phyloP scores from a whole-genome alignment of 1,140 invertebrate genomes.

The Drosophila melanogaster region DNA sequence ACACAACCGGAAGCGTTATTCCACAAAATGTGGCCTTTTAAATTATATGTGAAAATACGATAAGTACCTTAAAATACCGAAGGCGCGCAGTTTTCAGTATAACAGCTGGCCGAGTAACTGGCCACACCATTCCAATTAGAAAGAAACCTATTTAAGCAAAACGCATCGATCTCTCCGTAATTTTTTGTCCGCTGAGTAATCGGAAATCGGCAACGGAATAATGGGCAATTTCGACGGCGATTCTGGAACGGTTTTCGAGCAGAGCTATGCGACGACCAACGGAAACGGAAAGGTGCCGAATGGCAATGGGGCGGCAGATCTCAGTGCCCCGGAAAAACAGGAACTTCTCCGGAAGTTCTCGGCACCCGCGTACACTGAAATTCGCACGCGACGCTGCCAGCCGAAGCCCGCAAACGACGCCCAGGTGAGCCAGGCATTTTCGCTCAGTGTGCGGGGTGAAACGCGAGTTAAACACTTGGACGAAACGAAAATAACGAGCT shows the following conservation, averaged over 20 bases:
- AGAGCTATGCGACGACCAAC: slow-evolving; percentile 38
- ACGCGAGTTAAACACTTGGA: background rate
- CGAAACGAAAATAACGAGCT: slow-evolving; percentile 12
- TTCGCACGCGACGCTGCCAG: slow-evolving; percentile 67
- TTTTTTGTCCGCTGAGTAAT: slow-evolving; percentile 5
- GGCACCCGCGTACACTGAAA: slow-evolving; percentile 73
- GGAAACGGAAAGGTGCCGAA: slow-evolving; percentile 41
- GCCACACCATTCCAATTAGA: background rate
- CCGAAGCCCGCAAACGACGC: slow-evolving; percentile 44
- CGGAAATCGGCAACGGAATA: slow-evolving; percentile 5
- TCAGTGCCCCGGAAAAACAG: background rate
- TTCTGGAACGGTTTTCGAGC: slow-evolving; percentile 43
- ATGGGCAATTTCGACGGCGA: slow-evolving; percentile 70
- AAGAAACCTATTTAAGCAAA: slow-evolving; percentile 6
- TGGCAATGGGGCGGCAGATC: background rate
- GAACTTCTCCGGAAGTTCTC: slow-evolving; percentile 57
- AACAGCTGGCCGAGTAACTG: background rate
- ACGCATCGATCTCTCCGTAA: background rate
- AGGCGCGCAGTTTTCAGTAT: too few species aligned
- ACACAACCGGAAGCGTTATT: background rate
- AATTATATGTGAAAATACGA: too few species aligned
- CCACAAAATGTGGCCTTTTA: too few species aligned
- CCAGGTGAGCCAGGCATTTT: slow-evolving; percentile 60
- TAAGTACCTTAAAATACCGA: too few species aligned
- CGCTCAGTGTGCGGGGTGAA: background rate